phyloP scores from a whole-genome alignment of 2,113 vertebrate species.

The Castor canadensis region DNA sequence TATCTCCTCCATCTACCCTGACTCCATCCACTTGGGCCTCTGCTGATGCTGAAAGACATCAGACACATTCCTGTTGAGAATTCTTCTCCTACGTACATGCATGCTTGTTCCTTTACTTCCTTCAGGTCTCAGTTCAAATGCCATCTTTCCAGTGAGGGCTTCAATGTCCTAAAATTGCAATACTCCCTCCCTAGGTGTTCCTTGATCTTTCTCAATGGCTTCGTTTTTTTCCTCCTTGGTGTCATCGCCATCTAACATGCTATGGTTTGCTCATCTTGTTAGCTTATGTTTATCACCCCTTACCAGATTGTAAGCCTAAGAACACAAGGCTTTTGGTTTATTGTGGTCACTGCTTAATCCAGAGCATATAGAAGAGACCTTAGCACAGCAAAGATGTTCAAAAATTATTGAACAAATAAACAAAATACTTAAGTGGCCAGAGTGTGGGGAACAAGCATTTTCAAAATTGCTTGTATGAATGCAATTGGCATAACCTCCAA shows the following conservation, averaged over 20 bases:
- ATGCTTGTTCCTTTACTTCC: not conserved
- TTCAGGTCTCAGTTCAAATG: not conserved
- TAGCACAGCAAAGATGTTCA: not conserved
- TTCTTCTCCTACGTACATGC: not conserved
- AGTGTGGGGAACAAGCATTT: not conserved
- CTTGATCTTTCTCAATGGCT: not conserved
- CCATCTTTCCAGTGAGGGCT: not conserved
- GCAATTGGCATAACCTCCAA: not conserved
- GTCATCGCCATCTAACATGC: not conserved
- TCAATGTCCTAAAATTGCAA: not conserved
- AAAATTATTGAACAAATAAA: slow-evolving; percentile 1
- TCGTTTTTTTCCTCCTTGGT: not conserved
- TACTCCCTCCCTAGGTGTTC: not conserved
- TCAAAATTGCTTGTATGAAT: not conserved
- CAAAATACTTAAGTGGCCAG: not conserved
- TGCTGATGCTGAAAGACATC: not conserved
- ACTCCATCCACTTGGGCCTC: not conserved
- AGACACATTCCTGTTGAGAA: not conserved
- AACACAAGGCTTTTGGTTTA: not conserved
- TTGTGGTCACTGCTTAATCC: not conserved
- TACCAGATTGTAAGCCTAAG: not conserved
- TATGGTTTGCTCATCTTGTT: not conserved
- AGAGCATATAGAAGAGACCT: not conserved
- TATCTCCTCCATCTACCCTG: not conserved
- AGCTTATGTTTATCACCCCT: not conserved